Evolutionary conservation across 92 coral and sea anemone species (phyloP).

Genomic region (Actinostola sp.): DNA sequence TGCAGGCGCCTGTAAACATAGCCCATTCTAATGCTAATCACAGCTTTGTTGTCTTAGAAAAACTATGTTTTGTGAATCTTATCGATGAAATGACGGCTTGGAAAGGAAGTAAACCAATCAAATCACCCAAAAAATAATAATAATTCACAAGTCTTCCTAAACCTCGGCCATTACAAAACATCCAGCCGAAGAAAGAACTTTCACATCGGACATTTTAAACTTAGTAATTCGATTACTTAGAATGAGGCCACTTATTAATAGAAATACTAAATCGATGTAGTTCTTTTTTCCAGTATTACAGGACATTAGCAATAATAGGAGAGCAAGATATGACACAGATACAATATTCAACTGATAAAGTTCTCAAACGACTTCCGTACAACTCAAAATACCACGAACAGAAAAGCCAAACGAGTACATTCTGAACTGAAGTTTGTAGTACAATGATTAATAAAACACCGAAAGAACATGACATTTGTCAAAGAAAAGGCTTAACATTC

Average conservation of each 20-base stretch:
- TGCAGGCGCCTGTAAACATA: slow-evolving; percentile 28
- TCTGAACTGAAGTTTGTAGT: background rate
- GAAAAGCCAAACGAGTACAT: background rate
- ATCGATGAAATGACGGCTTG: background rate
- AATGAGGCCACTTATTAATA: too few relatives aligned
- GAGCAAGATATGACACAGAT: background rate
- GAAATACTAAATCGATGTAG: background rate
- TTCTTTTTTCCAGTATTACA: background rate
- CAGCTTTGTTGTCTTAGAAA: slow-evolving; percentile 5
- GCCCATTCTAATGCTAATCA: slow-evolving; percentile 23
- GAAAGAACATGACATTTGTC: too few relatives aligned
- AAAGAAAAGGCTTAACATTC: too few relatives aligned
- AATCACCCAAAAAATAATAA: background rate
- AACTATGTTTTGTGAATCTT: slow-evolving; percentile 4
- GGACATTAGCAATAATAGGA: too few relatives aligned
- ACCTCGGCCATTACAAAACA: background rate
- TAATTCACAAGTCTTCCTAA: background rate
- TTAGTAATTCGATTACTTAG: too few relatives aligned
- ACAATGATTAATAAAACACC: background rate
- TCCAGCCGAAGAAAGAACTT: background rate
- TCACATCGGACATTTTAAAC: too few relatives aligned
- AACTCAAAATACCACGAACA: slow-evolving; percentile 9
- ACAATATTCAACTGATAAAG: background rate
- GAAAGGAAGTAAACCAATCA: background rate
- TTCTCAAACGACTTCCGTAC: background rate